Conservation (phyloP, 1,140 invertebrate genomes). For the Tribolium castaneum region DNA sequence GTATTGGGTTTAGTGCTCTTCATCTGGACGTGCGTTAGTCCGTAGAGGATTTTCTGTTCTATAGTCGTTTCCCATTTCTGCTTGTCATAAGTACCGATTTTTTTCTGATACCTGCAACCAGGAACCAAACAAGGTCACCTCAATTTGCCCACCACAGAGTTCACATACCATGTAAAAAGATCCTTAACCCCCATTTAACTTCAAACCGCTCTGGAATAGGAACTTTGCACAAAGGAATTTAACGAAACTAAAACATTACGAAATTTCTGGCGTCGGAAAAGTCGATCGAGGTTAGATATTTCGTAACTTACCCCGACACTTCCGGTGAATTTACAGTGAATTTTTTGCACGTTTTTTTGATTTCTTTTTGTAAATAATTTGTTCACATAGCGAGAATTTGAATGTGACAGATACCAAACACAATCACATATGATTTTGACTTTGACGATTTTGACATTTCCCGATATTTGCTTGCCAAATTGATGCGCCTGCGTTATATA, state of each 20-base stretch:
- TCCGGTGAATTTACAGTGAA: not conserved
- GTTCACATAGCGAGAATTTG: constrained; percentile 5
- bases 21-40: constrained; percentile 81
- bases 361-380: not conserved
- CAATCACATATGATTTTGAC: constrained; percentile 10
- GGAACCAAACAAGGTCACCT: constrained; percentile 29
- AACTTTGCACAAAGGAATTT: not conserved
- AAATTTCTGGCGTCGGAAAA: not conserved
- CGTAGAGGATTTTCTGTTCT: constrained; percentile 88
- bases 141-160: not conserved
- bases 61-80: constrained; percentile 96
- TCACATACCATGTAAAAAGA: constrained; percentile 56
- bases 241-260: not conserved
- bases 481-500: not conserved
- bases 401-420: constrained; percentile 1
- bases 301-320: not conserved
- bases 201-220: not conserved
- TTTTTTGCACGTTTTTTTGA: not conserved
- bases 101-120: constrained; percentile 84
- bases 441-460: constrained; percentile 16
- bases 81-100: constrained; percentile 96
- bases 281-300: not conserved
- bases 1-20: constrained; percentile 89
- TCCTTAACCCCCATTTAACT: constrained; percentile 59
- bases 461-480: not conserved